Base-by-base conservation (phyloP, 2,888 invertebrate species). In the Selenia dentaria region DNA sequence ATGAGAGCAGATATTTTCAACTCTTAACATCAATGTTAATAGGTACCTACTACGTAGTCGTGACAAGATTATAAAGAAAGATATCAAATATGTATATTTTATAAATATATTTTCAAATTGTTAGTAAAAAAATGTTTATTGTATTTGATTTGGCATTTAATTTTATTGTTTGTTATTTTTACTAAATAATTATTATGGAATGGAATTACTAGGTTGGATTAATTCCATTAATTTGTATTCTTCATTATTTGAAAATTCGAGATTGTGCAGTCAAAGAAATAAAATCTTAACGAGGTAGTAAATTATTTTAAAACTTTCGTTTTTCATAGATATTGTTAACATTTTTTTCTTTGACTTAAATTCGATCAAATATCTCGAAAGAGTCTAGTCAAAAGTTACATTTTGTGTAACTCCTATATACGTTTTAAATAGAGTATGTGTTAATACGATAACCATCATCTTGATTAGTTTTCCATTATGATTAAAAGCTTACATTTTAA, bases 141-240 rank as follows among this genome's bases (percentile, higher is more conserved):
- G n/a, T n/a, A n/a, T n/a, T n/a, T n/a, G n/a, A n/a, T n/a, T n/a
- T n/a, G n/a, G n/a, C n/a, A n/a, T n/a, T n/a, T n/a, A n/a, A n/a
- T n/a, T n/a, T n/a, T n/a, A n/a, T n/a, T 22, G 8, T 8, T 8
- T 22, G 3, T 22, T 22, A 5, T 4, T 22, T 22, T 22, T 8
- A 22, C 6, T 4, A 6, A 22, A 2, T 22, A 22, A 22, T 22
- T n/a, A 22, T 2, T 8, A 22, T 22, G 22, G 22, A 6, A 22
- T 49, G 62, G 72, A 70, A 72, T 77, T 66, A 58, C 54, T 65
- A 62, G 74, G 79, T 79, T 79, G 78, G 79, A 70, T 59, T 70
- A 51, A 74, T 79, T 73, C 73, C 67, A 64, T 52, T 9, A n/a
- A 1, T 25, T 3, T 12, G 18, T 28, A 29, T 8, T 11, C 18